Base-by-base conservation (phyloP, 2,797 vertebrate genomes). In the Spinus olivaceus region DNA sequence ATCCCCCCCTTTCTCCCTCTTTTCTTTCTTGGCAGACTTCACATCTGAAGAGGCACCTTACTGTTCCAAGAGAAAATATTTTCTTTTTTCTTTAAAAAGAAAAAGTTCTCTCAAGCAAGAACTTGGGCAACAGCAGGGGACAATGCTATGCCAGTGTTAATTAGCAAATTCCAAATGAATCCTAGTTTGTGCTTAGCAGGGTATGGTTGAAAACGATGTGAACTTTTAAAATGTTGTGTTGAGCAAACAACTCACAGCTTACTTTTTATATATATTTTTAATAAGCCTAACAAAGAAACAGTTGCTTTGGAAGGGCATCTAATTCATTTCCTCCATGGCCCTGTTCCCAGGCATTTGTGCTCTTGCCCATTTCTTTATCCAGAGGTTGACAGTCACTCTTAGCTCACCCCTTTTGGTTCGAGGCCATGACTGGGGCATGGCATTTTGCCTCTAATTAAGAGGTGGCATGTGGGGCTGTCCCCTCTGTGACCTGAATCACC, bases 81-180 rank as follows among this genome's bases (percentile, higher is more conserved):
- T 94, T 49, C 70, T 89, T 82, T 84, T 82, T 90, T 77, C 69
- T 94, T 94, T 60, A 44, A 37, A 91, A 85, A 69, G 51, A 81
- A 92, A 81, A 95, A 85, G 89, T 91, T 93, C 81, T 94, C 65
- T 94, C 84, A 93, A 76, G 65, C 76, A 92, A 96, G 82, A 94
- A 94, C 79, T 89, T 95, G 92, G 92, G 80, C 92, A 93, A 74
- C 96, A 94, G 94, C 85, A 89, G 94, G 96, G 71, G 79, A 94
- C 90, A 94, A 86, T 4, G 10, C 69, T 79, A 72, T 81, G 76
- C 89, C 95, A 96, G 86, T 92, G 92, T 96, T 96, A 96, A 97
- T 96, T 97, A 97, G 90, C 83, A 93, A 92, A 87, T 92, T 88
- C 78, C 90, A 94, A 95, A 89, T 81, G 89, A 95, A 91, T 93